phyloP scores from a whole-genome alignment of 2,113 vertebrate species.

The Nicator chloris region DNA sequence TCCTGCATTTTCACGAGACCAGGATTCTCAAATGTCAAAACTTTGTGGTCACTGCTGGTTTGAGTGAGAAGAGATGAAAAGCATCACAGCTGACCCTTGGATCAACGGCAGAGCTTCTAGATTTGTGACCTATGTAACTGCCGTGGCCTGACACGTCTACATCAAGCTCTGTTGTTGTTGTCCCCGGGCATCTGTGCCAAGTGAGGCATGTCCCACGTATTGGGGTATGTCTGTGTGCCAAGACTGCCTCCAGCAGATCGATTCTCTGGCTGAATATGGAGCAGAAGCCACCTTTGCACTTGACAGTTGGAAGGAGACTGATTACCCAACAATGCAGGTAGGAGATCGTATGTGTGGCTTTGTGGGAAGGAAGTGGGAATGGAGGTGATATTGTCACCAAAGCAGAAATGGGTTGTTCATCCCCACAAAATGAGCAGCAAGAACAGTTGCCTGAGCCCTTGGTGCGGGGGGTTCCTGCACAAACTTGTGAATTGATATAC shows the following conservation, averaged over 20 bases:
- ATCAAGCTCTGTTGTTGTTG: neutral
- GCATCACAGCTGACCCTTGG: neutral
- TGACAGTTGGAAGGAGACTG: neutral
- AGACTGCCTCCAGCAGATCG: neutral
- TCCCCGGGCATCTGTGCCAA: neutral
- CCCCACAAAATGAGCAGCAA: neutral
- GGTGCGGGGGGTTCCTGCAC: neutral
- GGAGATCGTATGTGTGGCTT: neutral
- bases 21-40: neutral
- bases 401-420: neutral
- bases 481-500: neutral
- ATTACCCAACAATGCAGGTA: conserved; percentile 1
- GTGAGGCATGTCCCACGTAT: accelerated
- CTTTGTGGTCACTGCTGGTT: neutral
- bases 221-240: neutral
- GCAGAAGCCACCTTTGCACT: neutral
- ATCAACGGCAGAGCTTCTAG: neutral
- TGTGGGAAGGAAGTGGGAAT: neutral
- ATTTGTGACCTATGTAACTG: neutral
- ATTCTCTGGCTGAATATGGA: neutral
- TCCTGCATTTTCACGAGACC: neutral
- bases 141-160: neutral
- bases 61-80: neutral
- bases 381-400: neutral
- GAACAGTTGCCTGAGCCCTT: neutral